phyloP scores from a whole-genome alignment of 2,113 vertebrate species.

The Haemorhous mexicanus region DNA sequence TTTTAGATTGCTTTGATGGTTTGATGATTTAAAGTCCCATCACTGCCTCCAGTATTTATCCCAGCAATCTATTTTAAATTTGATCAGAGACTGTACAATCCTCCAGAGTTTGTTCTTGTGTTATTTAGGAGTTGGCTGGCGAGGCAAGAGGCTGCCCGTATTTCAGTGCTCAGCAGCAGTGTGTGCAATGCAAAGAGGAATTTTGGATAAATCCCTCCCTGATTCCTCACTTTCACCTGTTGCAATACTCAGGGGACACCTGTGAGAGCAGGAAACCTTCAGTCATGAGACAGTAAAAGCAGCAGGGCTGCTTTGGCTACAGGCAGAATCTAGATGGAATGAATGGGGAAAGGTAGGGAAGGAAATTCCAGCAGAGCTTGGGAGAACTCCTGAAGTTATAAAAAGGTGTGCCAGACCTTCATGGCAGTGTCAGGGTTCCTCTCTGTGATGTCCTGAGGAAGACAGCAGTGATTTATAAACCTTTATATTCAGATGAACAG shows the following conservation, averaged over 20 bases:
- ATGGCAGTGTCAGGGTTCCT: background rate
- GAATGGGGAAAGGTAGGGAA: background rate
- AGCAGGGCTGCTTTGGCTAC: background rate
- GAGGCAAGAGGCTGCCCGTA: background rate
- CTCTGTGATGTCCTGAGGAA: background rate
- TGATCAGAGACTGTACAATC: background rate
- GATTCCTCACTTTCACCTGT: background rate
- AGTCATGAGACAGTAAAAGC: background rate
- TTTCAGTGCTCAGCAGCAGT: background rate
- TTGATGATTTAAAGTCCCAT: conserved; percentile 23
- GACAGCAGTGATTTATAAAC: background rate
- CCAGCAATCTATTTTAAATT: conserved; percentile 25
- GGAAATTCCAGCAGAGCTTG: background rate
- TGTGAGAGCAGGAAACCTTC: background rate
- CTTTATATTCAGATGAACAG: background rate
- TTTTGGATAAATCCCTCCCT: background rate
- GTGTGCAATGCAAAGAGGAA: background rate
- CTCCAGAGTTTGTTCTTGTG: background rate
- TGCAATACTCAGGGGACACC: background rate
- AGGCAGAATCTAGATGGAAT: background rate
- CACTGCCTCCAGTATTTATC: conserved; percentile 21
- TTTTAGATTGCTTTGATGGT: conserved; percentile 39
- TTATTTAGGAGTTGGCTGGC: background rate
- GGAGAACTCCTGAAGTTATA: background rate
- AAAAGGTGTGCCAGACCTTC: background rate